These are phyloP conservation scores for Coremacera marginata DNA, from an alignment of 2,888 invertebrate species.

Conservation along the genomic window DNA sequence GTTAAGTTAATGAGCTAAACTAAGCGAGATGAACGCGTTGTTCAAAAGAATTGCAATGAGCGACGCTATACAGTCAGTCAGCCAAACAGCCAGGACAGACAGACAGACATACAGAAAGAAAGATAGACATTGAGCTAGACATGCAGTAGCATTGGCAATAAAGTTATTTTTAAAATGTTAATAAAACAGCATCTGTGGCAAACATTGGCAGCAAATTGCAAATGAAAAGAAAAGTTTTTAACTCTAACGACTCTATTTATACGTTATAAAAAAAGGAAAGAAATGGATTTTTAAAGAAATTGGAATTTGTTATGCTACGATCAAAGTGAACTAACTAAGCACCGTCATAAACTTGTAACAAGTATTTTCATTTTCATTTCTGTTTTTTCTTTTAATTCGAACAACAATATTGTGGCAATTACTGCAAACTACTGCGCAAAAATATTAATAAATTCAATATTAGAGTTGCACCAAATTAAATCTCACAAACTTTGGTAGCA, in stretches of 20 bases:
- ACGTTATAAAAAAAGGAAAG: not conserved
- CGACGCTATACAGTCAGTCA: too few species aligned
- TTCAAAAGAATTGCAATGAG: not conserved
- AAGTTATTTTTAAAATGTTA: not conserved
- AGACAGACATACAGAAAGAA: not conserved
- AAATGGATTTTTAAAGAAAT: not conserved
- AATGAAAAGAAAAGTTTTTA: too few species aligned
- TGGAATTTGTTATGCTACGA: too few species aligned
- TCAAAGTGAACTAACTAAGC: too few species aligned
- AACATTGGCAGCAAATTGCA: not conserved
- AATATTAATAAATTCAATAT: not conserved
- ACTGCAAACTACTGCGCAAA: not conserved
- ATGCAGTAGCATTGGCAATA: not conserved
- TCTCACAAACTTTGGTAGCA: not conserved
- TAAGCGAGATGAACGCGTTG: constrained; percentile 19
- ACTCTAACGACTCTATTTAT: too few species aligned
- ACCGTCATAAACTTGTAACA: not conserved
- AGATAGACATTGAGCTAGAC: not conserved
- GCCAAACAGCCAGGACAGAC: not conserved
- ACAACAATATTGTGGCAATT: not conserved
- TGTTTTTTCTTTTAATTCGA: not conserved
- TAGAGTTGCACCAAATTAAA: not conserved
- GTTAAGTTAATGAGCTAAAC: constrained; percentile 32
- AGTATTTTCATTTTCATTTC: not conserved
- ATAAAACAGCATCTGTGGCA: not conserved